Evolutionary conservation across 2,797 vertebrate species (phyloP), one percentile per base, ranked within the genome.

Genomic region (Cyclopterus lumpus): DNA sequence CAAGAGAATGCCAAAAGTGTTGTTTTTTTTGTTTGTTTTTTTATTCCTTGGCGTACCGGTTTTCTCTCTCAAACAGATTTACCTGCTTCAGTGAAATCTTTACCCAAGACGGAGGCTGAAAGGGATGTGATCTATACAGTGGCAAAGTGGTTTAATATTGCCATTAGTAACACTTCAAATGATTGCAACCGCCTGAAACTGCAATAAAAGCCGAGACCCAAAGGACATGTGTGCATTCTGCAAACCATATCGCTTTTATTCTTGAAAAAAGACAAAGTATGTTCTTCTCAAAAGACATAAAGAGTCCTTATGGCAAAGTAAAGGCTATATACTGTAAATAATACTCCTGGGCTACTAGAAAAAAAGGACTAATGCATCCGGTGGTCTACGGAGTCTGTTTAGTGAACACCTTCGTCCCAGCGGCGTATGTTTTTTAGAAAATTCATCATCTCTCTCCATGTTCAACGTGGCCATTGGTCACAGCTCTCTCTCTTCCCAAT

Each of bases 111-210:
- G 58, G 58, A 72, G 48, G 51, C 42, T 60, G 15, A 72, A 71
- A 57, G 67, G 53, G 48, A 77, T 67, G 70, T 64, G 75, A 82
- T 78, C 65, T 72, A 70, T 46, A 3, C 12, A 30, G 40, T 26
- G 58, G 59, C 54, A 71, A 55, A 38, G 49, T 49, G 51, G 49
- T 75, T 85, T 79, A 71, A 83, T 67, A 69, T 77, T 65, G 51
- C 15, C 67, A 67, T 86, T 51, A 80, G 34, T 42, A 44, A 74
- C 51, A 76, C 32, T 74, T 68, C 3, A 67, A 63, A 80, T 57
- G 38, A 73, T 36, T 67, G 49, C 58, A 63, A 51, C 6, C 57
- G 59, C 42, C 46, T 67, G 71, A 51, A 77, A 69, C 44, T 22
- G 57, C 65, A 49, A 2, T 22, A 18, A 48, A 80, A 65, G 36